Evolutionary conservation across 2,797 vertebrate species (phyloP), one percentile per base, ranked within the genome.

Genomic region (Periparus ater): DNA sequence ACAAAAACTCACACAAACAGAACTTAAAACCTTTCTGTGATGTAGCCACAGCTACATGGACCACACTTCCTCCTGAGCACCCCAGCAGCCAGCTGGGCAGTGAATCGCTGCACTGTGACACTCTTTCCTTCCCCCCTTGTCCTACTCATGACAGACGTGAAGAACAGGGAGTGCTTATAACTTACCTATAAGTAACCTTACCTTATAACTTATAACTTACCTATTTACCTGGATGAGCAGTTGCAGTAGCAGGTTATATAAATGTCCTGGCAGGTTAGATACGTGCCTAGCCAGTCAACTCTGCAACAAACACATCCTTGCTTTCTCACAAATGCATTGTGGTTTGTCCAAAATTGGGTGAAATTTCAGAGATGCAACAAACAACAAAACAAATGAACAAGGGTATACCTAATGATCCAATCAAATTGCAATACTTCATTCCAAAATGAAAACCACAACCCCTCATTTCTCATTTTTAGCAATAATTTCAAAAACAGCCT

Each of bases 121-220:
- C 2, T 14, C 11, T 21, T 36, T 36, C 62, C 32, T 57, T 40
- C 18, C 11, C 17, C 4, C 47, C 53, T 40, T 77, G 32, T 23
- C 44, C 40, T 66, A 6, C n/a, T n/a, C 55, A 5, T 0, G 2
- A 16, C 47, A 82, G 44, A 40, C 57, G 34, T 0, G 13, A 17
- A 51, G 40, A 48, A 65, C 8, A 48, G 20, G 0, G 10, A 61
- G 30, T 26, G 10, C 22, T 55, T 70, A 23, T 11, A 73, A 72
- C 17, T 82, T 68, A 40, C 12, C n/a, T 22, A 13, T 17, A n/a
- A n/a, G n/a, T n/a, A n/a, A n/a, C n/a, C n/a, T n/a, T n/a, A n/a
- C n/a, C n/a, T n/a, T n/a, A n/a, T n/a, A n/a, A n/a, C 22, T 55
- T 70, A 23, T 11, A 73, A 72, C 17, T 82, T 68, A 40, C 12